Conservation (phyloP, 1,140 invertebrate genomes). For the Tetramorium simillimum region DNA sequence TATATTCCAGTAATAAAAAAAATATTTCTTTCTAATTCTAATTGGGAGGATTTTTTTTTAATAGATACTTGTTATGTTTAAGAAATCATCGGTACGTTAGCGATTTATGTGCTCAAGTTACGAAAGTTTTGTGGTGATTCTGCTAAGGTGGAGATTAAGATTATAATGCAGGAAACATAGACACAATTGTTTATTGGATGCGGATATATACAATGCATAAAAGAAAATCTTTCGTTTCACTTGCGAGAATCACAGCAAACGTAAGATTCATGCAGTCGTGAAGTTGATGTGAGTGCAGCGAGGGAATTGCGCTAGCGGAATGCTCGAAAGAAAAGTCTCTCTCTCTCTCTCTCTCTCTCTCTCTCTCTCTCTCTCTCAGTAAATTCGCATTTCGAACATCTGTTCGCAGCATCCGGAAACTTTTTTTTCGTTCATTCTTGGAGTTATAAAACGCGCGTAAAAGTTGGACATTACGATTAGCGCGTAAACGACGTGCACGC, state of each 20-base stretch:
- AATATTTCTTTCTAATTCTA: constrained; percentile 18
- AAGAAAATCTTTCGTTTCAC: constrained; percentile 31
- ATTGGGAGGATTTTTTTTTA: not conserved
- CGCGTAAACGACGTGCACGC: not conserved
- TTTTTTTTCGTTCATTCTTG: not conserved
- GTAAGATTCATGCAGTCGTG: constrained; percentile 51
- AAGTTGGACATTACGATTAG: not conserved
- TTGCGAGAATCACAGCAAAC: constrained; percentile 52
- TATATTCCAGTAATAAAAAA: not conserved
- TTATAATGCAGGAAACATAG: constrained; percentile 66
- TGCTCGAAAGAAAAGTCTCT: not conserved
- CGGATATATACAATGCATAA: constrained; percentile 64
- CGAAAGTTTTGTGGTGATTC: not conserved
- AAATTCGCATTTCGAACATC: not conserved
- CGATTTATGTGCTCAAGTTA: not conserved
- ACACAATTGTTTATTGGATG: constrained; percentile 68
- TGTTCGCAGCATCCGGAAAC: constrained; percentile 4
- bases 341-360: no score
- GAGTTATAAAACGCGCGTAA: not conserved
- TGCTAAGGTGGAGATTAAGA: constrained; percentile 62
- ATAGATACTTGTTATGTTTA: not conserved
- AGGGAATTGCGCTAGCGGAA: not conserved
- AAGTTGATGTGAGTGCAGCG: not conserved
- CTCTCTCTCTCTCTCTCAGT: not conserved
- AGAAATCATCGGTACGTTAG: not conserved